Conservation (phyloP, 2,797 vertebrate genomes). For the Cryptoprocta ferox region DNA sequence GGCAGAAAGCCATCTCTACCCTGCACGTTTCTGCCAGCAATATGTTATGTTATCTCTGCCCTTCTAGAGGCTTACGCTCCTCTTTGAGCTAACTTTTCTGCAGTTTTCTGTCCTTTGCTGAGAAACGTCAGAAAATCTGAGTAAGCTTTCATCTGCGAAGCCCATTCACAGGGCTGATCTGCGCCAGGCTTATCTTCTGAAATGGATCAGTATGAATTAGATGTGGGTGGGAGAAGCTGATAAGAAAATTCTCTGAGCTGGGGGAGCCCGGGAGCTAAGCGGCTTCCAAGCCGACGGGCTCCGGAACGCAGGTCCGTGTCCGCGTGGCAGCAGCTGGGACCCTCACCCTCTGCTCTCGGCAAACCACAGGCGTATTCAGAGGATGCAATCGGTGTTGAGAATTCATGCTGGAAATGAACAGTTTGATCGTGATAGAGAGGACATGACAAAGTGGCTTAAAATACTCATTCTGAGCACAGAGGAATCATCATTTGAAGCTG, state of each 20-base stretch:
- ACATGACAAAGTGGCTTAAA: background rate
- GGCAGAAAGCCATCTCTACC: background rate
- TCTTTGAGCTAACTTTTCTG: background rate
- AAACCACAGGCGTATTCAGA: rapidly evolving
- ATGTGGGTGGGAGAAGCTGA: background rate
- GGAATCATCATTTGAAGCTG: background rate
- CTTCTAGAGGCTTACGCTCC: background rate
- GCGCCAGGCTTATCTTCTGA: background rate
- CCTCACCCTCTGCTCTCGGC: background rate
- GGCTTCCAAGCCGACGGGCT: background rate
- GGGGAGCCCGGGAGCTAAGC: background rate
- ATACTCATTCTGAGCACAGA: background rate
- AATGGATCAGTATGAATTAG: background rate
- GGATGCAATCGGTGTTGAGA: background rate
- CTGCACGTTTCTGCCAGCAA: background rate
- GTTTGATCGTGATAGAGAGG: background rate
- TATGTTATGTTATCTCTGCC: background rate
- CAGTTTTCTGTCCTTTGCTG: background rate
- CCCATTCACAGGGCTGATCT: background rate
- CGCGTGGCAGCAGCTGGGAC: rapidly evolving
- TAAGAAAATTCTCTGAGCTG: background rate
- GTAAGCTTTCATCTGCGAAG: background rate
- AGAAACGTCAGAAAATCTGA: background rate
- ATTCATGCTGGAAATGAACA: background rate
- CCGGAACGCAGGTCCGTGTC: background rate